Conservation (phyloP, 2,113 vertebrate species). For the Hemibagrus wyckioides region DNA sequence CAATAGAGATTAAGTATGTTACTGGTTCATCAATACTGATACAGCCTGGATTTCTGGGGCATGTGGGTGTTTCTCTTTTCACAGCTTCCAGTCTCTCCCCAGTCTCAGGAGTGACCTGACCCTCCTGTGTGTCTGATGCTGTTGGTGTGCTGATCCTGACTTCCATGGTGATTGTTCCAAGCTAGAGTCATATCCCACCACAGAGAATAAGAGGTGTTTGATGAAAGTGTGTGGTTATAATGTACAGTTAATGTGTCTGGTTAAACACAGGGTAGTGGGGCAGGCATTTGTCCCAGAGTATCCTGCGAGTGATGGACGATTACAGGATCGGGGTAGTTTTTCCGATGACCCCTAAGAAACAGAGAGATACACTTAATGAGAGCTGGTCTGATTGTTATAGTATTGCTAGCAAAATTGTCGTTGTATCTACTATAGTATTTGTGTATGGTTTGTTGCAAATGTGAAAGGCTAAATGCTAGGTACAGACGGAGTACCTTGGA, state of each 20-base stretch:
- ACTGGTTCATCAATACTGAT: not conserved
- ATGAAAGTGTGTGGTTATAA: not conserved
- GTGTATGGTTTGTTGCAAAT: not conserved
- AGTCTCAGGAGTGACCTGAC: not conserved
- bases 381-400: not conserved
- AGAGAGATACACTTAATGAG: slow-evolving; percentile 4
- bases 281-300: not conserved
- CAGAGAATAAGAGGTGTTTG: slow-evolving; percentile 44
- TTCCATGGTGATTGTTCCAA: not conserved
- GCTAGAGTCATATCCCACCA: slow-evolving; percentile 32
- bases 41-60: not conserved
- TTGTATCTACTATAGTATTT: not conserved
- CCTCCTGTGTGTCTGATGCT: not conserved
- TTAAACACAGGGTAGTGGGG: not conserved
- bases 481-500: not conserved
- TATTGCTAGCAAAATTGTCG: not conserved
- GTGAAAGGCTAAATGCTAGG: not conserved
- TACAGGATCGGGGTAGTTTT: not conserved
- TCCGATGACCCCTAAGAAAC: slow-evolving; percentile 8
- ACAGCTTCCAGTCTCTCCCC: not conserved
- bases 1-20: not conserved
- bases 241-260: not conserved
- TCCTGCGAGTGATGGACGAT: not conserved
- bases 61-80: not conserved
- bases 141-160: not conserved